A percentile compares a stretch with the other conserved stretches of the same genome.
These are phyloP conservation scores for Phytoseiulus persimilis DNA, from an alignment of 2,888 invertebrate genomes.

Conservation along the genomic window DNA sequence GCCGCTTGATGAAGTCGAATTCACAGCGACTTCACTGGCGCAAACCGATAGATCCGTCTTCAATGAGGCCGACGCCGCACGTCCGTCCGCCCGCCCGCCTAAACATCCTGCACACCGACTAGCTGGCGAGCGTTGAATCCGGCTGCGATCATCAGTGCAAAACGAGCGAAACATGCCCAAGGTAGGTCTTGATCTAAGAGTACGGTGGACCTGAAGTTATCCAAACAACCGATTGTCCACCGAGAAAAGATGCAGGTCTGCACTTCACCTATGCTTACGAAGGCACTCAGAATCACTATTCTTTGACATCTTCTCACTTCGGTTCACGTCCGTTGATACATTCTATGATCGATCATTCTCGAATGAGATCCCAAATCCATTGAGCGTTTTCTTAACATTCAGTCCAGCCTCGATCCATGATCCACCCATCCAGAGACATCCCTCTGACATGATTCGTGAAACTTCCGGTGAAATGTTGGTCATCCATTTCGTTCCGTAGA, in stretches of 20 bases:
- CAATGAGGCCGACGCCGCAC: neutral
- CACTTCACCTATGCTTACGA: no score
- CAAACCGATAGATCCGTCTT: neutral
- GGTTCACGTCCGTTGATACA: no score
- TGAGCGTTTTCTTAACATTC: neutral
- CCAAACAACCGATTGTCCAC: no score
- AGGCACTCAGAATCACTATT: no score
- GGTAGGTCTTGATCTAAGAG: neutral
- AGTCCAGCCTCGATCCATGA: neutral
- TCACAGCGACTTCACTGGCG: neutral
- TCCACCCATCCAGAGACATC: neutral
- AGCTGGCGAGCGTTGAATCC: neutral
- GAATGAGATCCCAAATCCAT: no score
- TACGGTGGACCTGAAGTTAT: neutral
- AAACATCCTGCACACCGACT: neutral
- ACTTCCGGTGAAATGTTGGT: neutral
- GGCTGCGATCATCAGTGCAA: neutral
- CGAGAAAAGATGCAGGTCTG: no score
- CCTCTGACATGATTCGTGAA: neutral
- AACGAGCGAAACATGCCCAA: neutral
- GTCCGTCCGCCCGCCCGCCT: neutral
- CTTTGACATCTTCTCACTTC: no score
- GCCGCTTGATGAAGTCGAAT: neutral
- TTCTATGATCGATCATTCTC: no score
- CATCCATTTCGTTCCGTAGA: neutral